A percentile compares a stretch with the other conserved stretches of the same genome.
phyloP scores from a whole-genome alignment of 1,140 invertebrate species.

The Pogonognathellus flavescens region DNA sequence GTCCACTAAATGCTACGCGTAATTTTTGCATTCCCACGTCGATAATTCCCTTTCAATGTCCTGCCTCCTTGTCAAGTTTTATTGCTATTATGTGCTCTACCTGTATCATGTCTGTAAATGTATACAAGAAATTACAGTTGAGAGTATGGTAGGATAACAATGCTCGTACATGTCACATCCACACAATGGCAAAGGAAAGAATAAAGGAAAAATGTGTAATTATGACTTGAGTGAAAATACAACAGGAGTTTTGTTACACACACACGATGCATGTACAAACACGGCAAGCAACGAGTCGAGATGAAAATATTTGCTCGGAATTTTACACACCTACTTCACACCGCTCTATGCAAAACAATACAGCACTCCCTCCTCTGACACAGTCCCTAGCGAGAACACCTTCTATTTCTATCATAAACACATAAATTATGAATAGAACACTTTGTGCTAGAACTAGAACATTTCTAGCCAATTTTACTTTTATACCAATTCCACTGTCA shows the following conservation, averaged over 20 bases:
- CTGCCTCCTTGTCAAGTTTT: too few species aligned
- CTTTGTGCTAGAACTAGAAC: not conserved
- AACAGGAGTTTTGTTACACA: constrained; percentile 18
- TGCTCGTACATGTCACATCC: not conserved
- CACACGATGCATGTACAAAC: not conserved
- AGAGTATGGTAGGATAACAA: not conserved
- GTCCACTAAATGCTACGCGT: constrained; percentile 46
- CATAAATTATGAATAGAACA: not conserved
- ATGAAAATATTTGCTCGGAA: not conserved
- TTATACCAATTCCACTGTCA: not conserved
- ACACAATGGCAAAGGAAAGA: not conserved
- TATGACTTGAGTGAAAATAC: constrained; percentile 7
- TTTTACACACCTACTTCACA: constrained; percentile 42
- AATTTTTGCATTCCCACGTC: constrained; percentile 37
- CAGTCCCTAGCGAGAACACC: not conserved
- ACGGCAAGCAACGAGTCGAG: not conserved
- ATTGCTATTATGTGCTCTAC: too few species aligned
- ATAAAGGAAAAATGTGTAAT: constrained; percentile 27
- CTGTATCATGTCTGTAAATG: not conserved
- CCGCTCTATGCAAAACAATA: not conserved
- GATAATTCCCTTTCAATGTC: constrained; percentile 43
- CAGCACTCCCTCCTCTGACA: not conserved
- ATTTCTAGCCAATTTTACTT: not conserved
- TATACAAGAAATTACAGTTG: not conserved
- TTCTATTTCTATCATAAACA: not conserved